Evolutionary conservation across 1,140 invertebrate species (phyloP).

Genomic region (Ceratina japonica): DNA sequence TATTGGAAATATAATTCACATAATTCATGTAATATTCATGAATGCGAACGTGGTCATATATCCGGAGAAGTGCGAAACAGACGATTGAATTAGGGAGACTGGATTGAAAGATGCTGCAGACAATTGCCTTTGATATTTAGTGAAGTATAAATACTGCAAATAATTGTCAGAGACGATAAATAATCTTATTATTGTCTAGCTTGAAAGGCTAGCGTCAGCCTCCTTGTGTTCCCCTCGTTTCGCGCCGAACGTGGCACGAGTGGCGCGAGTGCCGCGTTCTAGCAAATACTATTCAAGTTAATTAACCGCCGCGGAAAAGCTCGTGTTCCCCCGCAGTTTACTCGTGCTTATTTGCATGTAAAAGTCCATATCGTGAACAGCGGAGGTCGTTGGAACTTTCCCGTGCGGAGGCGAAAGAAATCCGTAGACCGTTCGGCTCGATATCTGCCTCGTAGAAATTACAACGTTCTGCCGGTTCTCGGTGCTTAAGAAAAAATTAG

Average conservation of each 20-base stretch:
- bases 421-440: not conserved
- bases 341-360: constrained; percentile 4
- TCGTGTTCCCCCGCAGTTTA: constrained; percentile 23
- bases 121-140: constrained; percentile 57
- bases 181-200: constrained; percentile 75
- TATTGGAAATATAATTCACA: too few species aligned
- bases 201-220: constrained; percentile 60
- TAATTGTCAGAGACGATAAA: constrained; percentile 3
- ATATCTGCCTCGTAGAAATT: not conserved
- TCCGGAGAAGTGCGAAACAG: constrained; percentile 45
- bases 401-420: not conserved
- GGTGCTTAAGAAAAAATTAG: too few species aligned
- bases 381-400: not conserved
- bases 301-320: constrained; percentile 40
- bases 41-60: too few species aligned
- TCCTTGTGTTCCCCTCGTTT: constrained; percentile 65
- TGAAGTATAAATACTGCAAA: constrained; percentile 69
- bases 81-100: constrained; percentile 9
- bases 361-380: not conserved
- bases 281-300: constrained; percentile 50
- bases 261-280: constrained; percentile 28
- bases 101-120: constrained; percentile 47
- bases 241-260: constrained; percentile 52
- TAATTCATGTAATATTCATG: not conserved
- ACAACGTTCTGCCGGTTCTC: not conserved